Evolutionary conservation across 1,140 invertebrate genomes (phyloP).

Genomic region (Calliphora vicina): DNA sequence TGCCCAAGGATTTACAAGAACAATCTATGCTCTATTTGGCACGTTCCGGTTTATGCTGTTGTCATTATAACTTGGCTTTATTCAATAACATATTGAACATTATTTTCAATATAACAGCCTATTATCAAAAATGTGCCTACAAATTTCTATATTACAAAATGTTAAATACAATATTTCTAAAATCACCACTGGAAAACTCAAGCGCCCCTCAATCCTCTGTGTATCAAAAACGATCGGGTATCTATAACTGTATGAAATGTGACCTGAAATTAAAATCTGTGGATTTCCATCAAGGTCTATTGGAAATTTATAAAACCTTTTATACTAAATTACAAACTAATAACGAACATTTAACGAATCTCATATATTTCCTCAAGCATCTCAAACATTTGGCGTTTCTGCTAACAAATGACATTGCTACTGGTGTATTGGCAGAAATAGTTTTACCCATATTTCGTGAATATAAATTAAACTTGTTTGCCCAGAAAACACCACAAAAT

Average conservation of each 20-base stretch:
- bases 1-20: slow-evolving; percentile 51
- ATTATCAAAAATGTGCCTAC: slow-evolving; percentile 56
- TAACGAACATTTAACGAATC: background rate
- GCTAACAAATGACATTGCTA: slow-evolving; percentile 51
- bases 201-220: background rate
- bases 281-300: slow-evolving; percentile 48
- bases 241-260: slow-evolving; percentile 44
- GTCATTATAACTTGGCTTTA: slow-evolving; percentile 51
- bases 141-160: slow-evolving; percentile 56
- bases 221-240: background rate
- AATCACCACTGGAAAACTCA: slow-evolving; percentile 18
- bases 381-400: slow-evolving; percentile 55
- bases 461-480: slow-evolving; percentile 42
- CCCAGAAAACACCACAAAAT: background rate
- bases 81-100: slow-evolving; percentile 47
- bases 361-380: slow-evolving; percentile 50
- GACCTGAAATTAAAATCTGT: slow-evolving; percentile 55
- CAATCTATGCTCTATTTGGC: slow-evolving; percentile 48
- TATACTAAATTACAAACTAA: slow-evolving; percentile 15
- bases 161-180: slow-evolving; percentile 50
- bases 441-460: slow-evolving; percentile 55
- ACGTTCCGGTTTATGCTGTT: slow-evolving; percentile 55
- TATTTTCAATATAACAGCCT: slow-evolving; percentile 42
- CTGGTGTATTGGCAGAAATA: slow-evolving; percentile 55
- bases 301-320: slow-evolving; percentile 47